Evolutionary conservation across 1,140 invertebrate species (phyloP).

Genomic region (Bradynema listronoti): DNA sequence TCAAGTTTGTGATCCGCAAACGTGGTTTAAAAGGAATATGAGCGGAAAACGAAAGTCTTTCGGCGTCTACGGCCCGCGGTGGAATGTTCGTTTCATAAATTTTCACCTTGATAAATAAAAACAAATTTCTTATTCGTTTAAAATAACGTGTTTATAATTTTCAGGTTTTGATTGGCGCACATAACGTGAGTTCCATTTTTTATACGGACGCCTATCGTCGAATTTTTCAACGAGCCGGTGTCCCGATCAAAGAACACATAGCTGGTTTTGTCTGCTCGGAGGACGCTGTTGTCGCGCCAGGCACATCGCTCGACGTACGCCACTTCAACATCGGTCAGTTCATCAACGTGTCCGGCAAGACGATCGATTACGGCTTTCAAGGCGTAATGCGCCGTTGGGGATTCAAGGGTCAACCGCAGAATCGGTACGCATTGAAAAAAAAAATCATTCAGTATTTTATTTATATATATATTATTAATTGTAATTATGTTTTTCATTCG

Average conservation of each 20-base stretch:
- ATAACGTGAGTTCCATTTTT: slow-evolving; percentile 51
- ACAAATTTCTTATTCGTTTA: background rate
- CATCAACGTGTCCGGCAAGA: slow-evolving; percentile 81
- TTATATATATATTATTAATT: background rate
- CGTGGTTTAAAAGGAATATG: slow-evolving; percentile 38
- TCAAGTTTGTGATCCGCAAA: slow-evolving; percentile 42
- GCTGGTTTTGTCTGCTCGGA: slow-evolving; percentile 77
- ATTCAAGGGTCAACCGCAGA: slow-evolving; percentile 81
- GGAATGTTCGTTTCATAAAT: slow-evolving; percentile 31
- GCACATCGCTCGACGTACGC: slow-evolving; percentile 67
- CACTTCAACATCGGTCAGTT: slow-evolving; percentile 81
- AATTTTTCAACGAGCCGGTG: slow-evolving; percentile 75
- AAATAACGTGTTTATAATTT: slow-evolving; percentile 13
- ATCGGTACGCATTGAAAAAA: no score
- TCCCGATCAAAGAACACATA: slow-evolving; percentile 78
- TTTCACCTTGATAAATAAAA: background rate
- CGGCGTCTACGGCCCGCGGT: slow-evolving; percentile 43
- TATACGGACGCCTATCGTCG: slow-evolving; percentile 82
- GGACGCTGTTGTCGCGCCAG: slow-evolving; percentile 73
- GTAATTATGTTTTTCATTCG: background rate
- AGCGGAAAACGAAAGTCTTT: slow-evolving; percentile 54
- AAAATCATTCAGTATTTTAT: no score
- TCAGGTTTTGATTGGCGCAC: slow-evolving; percentile 54
- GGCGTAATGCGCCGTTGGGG: slow-evolving; percentile 93
- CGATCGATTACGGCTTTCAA: slow-evolving; percentile 93